phyloP scores from a whole-genome alignment of 2,888 invertebrate species.

The Philhelius pedissequus region DNA sequence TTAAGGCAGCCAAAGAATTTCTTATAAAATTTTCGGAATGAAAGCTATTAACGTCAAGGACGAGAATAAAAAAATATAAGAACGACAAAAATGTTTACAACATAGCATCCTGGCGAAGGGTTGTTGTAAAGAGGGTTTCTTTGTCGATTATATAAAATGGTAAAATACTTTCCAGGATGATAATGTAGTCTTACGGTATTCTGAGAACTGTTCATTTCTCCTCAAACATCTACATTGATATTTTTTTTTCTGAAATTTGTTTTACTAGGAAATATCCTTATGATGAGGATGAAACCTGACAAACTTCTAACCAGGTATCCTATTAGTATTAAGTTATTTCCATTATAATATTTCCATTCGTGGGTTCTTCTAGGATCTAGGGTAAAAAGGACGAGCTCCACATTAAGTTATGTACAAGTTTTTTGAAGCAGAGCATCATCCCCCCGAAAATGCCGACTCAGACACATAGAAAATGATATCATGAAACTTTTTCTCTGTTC shows the following conservation, averaged over 20 bases:
- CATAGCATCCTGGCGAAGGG: neutral
- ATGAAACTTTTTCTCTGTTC: slow-evolving; percentile 1
- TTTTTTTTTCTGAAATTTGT: neutral
- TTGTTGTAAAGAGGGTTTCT: neutral
- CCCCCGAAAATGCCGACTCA: neutral
- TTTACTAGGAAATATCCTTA: slow-evolving; percentile 40
- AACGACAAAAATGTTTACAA: slow-evolving; percentile 3
- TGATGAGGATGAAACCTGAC: slow-evolving; percentile 16
- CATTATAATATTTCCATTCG: neutral
- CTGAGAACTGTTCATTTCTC: slow-evolving; percentile 42
- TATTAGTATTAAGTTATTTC: neutral
- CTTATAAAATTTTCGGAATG: slow-evolving; percentile 26
- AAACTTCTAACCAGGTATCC: neutral
- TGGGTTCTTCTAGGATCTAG: neutral
- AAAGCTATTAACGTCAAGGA: slow-evolving; percentile 33
- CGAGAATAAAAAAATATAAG: slow-evolving; percentile 9
- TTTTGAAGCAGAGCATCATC: neutral
- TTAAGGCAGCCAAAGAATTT: slow-evolving; percentile 52
- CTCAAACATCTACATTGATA: neutral
- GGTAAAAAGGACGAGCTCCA: neutral
- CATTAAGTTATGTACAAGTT: neutral
- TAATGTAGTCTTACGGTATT: slow-evolving; percentile 46
- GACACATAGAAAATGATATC: neutral
- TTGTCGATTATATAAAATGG: slow-evolving; percentile 22
- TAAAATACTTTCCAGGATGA: slow-evolving; percentile 47